Evolutionary conservation across 1,140 invertebrate genomes (phyloP), one percentile per base, ranked within the genome.

Genomic region (Paramacrobiotus metropolitanus): DNA sequence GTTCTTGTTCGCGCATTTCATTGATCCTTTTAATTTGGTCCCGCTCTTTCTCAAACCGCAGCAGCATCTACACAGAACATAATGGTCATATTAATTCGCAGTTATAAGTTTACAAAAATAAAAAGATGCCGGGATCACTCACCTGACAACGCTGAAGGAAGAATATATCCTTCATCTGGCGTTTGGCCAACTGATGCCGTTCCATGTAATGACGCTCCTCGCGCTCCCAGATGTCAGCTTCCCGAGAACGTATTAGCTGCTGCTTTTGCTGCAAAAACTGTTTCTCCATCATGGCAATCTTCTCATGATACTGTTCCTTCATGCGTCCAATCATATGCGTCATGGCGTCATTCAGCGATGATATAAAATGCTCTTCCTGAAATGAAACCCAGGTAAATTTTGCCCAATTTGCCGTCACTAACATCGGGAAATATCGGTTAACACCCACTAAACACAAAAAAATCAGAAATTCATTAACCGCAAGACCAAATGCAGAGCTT

Each of bases 241-340:
- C 92, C n/a, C 87, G 77, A 0, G 83, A 72, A 74, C 75, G 69
- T 63, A 83, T 77, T n/a, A 80, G 65, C 70, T 87, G 83, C 69
- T 96, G 94, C 68, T 93, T 89, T 72, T 97, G 91, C 72, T 96
- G 88, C 66, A 98, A 76, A 73, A 93, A 96, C 73, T 96, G 90
- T 44, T 85, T 75, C 73, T 99, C 94, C 71, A 92, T 82, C 21
- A 91, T 74, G 1, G 92, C 91, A 68, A 97, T 86, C 68, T 90
- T 86, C 70, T 94, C 87, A 31, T 89, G 77, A 74, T 98, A 90
- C 65, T 83, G 82, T 68, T 94, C 89, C 68, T 84, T 86, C 65
- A 96, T 73, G 61, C 88, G 76, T 30, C 85, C 78, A 68, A 96
- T 76, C 31, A 83, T 81, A 68, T 31, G 72, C 79, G 69, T 96